A percentile compares a stretch with the other conserved stretches of the same genome.
phyloP scores from a whole-genome alignment of 2,888 invertebrate genomes.

The Lasiommata megera region DNA sequence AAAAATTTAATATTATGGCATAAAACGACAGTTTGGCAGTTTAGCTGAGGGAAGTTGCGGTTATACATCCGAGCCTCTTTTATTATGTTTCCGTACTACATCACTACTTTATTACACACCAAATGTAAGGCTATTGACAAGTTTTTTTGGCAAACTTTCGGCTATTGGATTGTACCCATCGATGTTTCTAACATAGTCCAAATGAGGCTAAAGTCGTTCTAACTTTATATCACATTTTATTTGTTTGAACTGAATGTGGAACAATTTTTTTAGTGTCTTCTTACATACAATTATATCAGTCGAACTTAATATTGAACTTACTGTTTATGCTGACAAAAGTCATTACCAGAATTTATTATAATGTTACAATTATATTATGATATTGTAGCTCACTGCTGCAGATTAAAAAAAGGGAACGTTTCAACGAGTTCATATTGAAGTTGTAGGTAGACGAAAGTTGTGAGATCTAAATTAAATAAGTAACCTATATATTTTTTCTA shows the following conservation, averaged over 20 bases:
- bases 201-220: not conserved
- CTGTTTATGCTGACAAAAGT: no score
- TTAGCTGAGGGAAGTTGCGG: conserved; percentile 50
- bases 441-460: no score
- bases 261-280: not conserved
- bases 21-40: conserved; percentile 46
- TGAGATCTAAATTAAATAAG: no score
- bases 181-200: conserved; percentile 1
- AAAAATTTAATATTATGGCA: conserved; percentile 26
- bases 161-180: conserved; percentile 1
- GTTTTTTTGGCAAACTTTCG: conserved; percentile 22
- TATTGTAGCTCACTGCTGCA: no score
- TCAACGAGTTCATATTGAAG: no score
- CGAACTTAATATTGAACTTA: no score
- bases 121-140: conserved; percentile 21
- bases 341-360: no score
- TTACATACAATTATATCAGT: no score
- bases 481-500: no score
- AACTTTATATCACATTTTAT: not conserved
- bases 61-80: conserved; percentile 53
- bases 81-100: conserved; percentile 53
- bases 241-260: not conserved
- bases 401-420: no score
- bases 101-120: conserved; percentile 48
- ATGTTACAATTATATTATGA: no score